These are phyloP conservation scores for Lontra canadensis DNA, from an alignment of 2,113 vertebrate species.

Conservation along the genomic window DNA sequence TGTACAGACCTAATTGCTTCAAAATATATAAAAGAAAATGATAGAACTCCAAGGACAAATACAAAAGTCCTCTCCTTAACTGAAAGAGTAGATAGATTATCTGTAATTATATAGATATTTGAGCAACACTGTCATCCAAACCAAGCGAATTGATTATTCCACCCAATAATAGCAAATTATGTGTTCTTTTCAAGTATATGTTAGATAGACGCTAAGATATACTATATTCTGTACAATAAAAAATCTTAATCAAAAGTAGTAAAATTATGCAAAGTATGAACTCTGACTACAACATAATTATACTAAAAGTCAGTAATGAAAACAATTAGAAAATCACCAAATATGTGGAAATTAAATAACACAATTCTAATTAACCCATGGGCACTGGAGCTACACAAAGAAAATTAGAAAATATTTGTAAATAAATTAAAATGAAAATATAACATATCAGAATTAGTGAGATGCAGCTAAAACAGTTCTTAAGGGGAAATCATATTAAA, in stretches of 20 bases:
- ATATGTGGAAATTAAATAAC: neutral
- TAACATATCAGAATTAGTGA: neutral
- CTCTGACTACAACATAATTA: neutral
- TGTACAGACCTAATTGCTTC: neutral
- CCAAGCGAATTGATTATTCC: neutral
- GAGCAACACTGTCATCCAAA: neutral
- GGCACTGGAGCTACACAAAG: neutral
- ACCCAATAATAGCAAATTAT: neutral
- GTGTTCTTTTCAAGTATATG: neutral
- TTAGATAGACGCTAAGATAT: neutral
- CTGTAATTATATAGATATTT: neutral
- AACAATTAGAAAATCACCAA: neutral
- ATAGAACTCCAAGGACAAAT: neutral
- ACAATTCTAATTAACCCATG: neutral
- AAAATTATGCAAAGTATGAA: neutral
- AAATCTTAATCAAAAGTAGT: neutral
- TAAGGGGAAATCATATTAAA: neutral
- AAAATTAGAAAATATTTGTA: neutral
- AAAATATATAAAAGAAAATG: neutral
- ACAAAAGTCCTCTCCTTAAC: neutral
- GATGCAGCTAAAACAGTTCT: neutral
- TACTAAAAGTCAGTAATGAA: neutral
- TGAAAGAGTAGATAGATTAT: neutral
- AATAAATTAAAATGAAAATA: neutral
- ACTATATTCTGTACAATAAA: neutral